phyloP scores from a whole-genome alignment of 2,888 invertebrate genomes.

The Pristionchus exspectatus region DNA sequence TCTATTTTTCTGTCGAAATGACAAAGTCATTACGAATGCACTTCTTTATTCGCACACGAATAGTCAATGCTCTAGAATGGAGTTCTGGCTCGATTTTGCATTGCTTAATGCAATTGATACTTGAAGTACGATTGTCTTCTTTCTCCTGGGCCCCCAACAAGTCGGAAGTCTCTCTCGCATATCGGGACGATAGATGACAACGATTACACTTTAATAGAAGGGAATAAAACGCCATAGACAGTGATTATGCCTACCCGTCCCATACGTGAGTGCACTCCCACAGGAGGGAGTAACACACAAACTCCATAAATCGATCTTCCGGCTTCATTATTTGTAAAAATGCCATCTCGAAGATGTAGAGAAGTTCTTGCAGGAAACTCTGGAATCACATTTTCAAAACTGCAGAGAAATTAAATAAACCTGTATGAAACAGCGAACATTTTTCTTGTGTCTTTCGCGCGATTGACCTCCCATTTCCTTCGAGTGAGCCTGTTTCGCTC shows the following conservation, averaged over 20 bases:
- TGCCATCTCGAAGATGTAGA: slow-evolving; percentile 48
- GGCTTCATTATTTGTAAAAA: slow-evolving; percentile 31
- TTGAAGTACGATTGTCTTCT: neutral
- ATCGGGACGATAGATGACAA: slow-evolving; percentile 36
- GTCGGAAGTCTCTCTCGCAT: neutral
- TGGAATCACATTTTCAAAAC: neutral
- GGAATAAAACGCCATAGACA: neutral
- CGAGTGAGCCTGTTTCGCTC: slow-evolving; percentile 13
- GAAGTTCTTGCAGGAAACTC: slow-evolving; percentile 52
- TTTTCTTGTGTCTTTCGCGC: slow-evolving; percentile 29
- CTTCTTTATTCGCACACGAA: neutral
- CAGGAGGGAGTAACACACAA: slow-evolving; percentile 37
- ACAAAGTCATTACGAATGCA: neutral
- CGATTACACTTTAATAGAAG: neutral
- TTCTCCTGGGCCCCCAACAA: neutral
- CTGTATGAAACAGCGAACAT: slow-evolving; percentile 42
- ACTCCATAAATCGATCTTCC: slow-evolving; percentile 13
- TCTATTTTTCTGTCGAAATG: no score
- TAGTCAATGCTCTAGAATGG: neutral
- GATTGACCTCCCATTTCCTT: neutral
- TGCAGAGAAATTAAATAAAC: neutral
- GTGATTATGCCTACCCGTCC: slow-evolving; percentile 33
- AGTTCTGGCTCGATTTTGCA: neutral
- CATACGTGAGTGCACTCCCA: slow-evolving; percentile 51
- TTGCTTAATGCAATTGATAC: neutral